Evolutionary conservation across 2,797 vertebrate genomes (phyloP).

Genomic region (Graptemys geographica): DNA sequence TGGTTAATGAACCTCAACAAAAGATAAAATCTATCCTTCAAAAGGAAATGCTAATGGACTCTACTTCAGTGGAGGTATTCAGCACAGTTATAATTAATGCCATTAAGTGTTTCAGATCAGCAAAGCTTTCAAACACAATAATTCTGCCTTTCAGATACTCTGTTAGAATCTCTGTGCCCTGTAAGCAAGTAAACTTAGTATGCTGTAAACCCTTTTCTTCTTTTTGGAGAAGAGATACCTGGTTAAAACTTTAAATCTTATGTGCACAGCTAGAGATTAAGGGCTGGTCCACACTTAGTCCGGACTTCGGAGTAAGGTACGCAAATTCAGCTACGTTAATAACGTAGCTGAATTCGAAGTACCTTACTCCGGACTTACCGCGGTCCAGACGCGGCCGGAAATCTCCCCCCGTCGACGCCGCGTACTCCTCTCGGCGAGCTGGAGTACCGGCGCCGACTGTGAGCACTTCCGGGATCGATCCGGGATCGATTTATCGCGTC

Average conservation of each 20-base stretch:
- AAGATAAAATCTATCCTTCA: background rate
- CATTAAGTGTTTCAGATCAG: fast-evolving
- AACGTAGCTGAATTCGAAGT: too few species aligned
- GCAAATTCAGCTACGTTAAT: too few species aligned
- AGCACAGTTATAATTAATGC: background rate
- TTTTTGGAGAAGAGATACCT: background rate
- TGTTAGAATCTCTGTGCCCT: background rate
- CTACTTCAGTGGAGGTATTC: background rate
- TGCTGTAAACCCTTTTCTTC: background rate
- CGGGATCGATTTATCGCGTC: too few species aligned
- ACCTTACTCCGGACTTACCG: too few species aligned
- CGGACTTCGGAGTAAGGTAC: too few species aligned
- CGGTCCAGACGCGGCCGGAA: too few species aligned
- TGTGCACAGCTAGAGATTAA: background rate
- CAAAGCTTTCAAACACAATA: background rate
- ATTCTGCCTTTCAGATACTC: background rate
- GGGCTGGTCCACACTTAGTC: too few species aligned
- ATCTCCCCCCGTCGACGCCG: too few species aligned
- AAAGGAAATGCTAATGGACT: background rate
- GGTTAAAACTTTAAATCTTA: background rate
- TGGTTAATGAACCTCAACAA: fast-evolving
- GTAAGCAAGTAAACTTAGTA: slow-evolving; percentile 2
- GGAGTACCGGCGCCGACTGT: too few species aligned
- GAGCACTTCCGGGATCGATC: too few species aligned
- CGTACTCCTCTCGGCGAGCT: too few species aligned